These are phyloP conservation scores for Desmodus rotundus DNA, from an alignment of 2,113 vertebrate species.

Conservation along the genomic window DNA sequence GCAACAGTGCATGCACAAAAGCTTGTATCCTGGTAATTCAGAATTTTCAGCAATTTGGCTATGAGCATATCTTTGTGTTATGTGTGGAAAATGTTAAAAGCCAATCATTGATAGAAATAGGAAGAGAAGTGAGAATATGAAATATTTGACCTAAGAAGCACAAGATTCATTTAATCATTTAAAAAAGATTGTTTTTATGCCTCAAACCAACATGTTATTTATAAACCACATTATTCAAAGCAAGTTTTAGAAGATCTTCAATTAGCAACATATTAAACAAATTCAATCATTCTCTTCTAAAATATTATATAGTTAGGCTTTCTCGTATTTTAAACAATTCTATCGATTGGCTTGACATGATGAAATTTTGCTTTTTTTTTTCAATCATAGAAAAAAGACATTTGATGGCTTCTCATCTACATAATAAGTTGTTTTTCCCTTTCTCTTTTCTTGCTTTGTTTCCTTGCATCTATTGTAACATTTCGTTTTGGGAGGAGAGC, in stretches of 20 bases:
- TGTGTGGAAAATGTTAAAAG: not conserved
- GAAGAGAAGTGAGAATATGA: not conserved
- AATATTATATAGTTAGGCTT: not conserved
- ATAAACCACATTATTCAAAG: not conserved
- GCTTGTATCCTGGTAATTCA: not conserved
- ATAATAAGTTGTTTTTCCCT: not conserved
- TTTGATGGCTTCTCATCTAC: not conserved
- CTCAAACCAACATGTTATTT: not conserved
- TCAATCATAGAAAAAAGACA: not conserved
- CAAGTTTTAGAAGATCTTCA: not conserved
- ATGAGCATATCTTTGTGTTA: not conserved
- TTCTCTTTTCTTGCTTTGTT: not conserved
- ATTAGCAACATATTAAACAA: not conserved
- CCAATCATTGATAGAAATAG: not conserved
- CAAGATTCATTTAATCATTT: not conserved
- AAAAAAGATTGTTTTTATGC: not conserved
- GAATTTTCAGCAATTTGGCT: not conserved
- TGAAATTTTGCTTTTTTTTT: not conserved
- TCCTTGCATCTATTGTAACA: not conserved
- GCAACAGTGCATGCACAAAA: not conserved
- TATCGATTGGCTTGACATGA: not conserved
- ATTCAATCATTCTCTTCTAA: not conserved
- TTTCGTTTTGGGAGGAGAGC: not conserved
- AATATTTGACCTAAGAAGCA: not conserved
- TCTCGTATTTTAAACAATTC: not conserved